phyloP scores from a whole-genome alignment of 2,888 invertebrate species.

The Portevinia maculata region DNA sequence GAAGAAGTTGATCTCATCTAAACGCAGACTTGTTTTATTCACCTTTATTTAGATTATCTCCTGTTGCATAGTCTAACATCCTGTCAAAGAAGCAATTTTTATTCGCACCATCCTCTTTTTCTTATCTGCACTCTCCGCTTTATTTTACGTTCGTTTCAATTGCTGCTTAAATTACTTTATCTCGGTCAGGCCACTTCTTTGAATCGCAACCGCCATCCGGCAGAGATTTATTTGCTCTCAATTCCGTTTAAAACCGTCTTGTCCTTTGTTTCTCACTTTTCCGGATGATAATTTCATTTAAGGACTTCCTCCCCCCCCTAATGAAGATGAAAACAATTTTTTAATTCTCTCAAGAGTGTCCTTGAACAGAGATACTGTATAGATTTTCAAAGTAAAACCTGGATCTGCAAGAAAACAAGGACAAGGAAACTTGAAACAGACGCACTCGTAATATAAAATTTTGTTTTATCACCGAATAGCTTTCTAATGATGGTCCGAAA shows the following conservation, averaged over 20 bases:
- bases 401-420: background rate
- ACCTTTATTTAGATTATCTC: conserved; percentile 1
- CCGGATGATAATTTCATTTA: conserved; percentile 21
- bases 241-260: background rate
- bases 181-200: background rate
- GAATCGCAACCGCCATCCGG: background rate
- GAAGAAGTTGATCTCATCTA: too few relatives aligned
- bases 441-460: background rate
- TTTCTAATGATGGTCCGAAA: conserved; percentile 14
- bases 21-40: background rate
- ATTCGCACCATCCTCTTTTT: background rate
- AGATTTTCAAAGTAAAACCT: background rate
- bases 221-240: conserved; percentile 7
- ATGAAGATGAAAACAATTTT: background rate
- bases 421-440: conserved; percentile 17
- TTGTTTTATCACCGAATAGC: conserved; percentile 4
- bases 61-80: background rate
- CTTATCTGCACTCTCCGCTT: background rate
- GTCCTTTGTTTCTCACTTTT: conserved; percentile 8
- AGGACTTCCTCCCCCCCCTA: background rate
- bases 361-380: background rate
- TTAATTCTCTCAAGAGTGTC: background rate
- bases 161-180: conserved; percentile 11
- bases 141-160: background rate
- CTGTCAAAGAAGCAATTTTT: background rate